A percentile compares a stretch with the other conserved stretches of the same genome.
Conservation (phyloP, 2,888 invertebrate genomes). For the Aleiodes testaceus region DNA sequence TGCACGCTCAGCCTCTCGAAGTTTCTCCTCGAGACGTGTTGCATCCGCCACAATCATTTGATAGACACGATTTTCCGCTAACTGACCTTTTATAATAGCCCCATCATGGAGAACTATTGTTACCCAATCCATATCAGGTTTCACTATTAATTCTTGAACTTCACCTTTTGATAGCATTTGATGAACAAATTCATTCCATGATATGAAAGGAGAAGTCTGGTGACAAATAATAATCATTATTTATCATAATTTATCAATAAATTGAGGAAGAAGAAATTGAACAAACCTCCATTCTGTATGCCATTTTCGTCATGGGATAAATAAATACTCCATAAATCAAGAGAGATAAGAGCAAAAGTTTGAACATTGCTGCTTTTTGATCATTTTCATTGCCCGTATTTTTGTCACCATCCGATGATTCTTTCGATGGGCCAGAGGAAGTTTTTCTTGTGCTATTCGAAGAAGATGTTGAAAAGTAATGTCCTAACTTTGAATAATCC, state of each 20-base stretch:
- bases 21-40: slow-evolving; percentile 90
- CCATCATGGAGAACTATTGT: slow-evolving; percentile 89
- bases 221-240: not conserved
- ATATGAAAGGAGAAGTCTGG: slow-evolving; percentile 74
- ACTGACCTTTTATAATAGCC: slow-evolving; percentile 88
- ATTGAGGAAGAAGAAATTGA: too few species aligned
- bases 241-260: not conserved
- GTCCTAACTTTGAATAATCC: slow-evolving; percentile 26
- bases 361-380: slow-evolving; percentile 52
- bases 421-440: slow-evolving; percentile 42
- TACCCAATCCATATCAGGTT: slow-evolving; percentile 89
- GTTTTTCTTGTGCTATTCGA: slow-evolving; percentile 34
- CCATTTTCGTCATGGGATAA: slow-evolving; percentile 44
- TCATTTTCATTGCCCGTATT: slow-evolving; percentile 56
- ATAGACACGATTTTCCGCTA: slow-evolving; percentile 81
- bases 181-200: slow-evolving; percentile 98
- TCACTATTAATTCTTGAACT: slow-evolving; percentile 89
- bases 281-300: slow-evolving; percentile 46
- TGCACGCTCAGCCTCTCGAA: slow-evolving; percentile 87
- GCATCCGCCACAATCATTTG: slow-evolving; percentile 91
- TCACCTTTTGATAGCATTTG: slow-evolving; percentile 96
- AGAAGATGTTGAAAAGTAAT: slow-evolving; percentile 55
- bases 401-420: slow-evolving; percentile 52
- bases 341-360: slow-evolving; percentile 48
- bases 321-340: slow-evolving; percentile 45